Percentiles rank a stretch among this genome's conserved stretches.
Conservation (phyloP, 2,888 invertebrate species). For the Cosmorhoe ocellata region DNA sequence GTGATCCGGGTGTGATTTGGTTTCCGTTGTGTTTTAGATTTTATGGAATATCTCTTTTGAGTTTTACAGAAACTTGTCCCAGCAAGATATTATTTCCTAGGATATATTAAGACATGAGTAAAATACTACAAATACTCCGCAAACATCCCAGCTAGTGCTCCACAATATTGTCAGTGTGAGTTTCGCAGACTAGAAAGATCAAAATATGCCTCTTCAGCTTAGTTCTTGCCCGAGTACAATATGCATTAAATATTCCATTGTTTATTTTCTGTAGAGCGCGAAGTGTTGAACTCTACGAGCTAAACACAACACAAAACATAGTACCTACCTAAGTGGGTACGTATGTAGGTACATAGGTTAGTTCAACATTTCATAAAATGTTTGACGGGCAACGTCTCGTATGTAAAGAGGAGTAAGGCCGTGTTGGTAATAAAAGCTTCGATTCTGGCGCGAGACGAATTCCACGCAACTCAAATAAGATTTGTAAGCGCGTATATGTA, state of each 20-base stretch:
- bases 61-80: slow-evolving; percentile 6
- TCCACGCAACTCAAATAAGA: slow-evolving; percentile 64
- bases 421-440: slow-evolving; percentile 61
- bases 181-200: neutral
- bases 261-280: neutral
- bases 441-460: slow-evolving; percentile 58
- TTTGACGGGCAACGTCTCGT: slow-evolving; percentile 16
- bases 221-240: too few species aligned
- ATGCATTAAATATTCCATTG: neutral
- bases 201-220: neutral
- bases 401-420: slow-evolving; percentile 19
- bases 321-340: too few species aligned
- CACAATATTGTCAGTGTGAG: too few species aligned
- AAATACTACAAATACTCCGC: too few species aligned
- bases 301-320: slow-evolving; percentile 14
- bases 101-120: too few species aligned
- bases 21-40: slow-evolving; percentile 45
- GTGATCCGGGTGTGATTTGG: slow-evolving; percentile 62
- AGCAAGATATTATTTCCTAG: too few species aligned
- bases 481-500: slow-evolving; percentile 57
- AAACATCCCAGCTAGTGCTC: too few species aligned
- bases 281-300: neutral
- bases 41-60: slow-evolving; percentile 17
- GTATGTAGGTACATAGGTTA: too few species aligned
- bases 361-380: slow-evolving; percentile 14